A percentile compares a stretch with the other conserved stretches of the same genome.
These are phyloP conservation scores for Brenthis ino DNA, from an alignment of 2,888 invertebrate species.

Conservation along the genomic window DNA sequence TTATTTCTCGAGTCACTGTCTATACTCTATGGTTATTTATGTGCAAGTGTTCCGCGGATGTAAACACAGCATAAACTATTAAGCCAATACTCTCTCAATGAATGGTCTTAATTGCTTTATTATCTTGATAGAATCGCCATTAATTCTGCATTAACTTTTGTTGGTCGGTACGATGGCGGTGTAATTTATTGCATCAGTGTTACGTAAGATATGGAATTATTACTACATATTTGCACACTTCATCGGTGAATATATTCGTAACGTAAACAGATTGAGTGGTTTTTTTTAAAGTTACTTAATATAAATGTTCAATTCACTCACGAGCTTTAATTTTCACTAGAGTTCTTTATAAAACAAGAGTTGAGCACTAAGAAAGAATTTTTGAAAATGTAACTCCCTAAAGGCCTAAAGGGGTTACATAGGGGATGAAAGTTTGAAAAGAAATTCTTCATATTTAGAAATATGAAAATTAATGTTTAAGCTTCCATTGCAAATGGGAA, in stretches of 20 bases:
- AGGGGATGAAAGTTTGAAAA: too few species aligned
- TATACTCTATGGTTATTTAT: conserved; percentile 30
- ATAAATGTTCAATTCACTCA: not conserved
- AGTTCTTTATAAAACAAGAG: too few species aligned
- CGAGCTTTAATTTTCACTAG: too few species aligned
- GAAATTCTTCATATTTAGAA: too few species aligned
- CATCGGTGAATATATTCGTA: not conserved
- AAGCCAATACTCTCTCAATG: conserved; percentile 37
- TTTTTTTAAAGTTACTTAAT: not conserved
- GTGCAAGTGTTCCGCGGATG: conserved; percentile 31
- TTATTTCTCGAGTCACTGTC: conserved; percentile 33
- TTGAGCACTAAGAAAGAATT: too few species aligned
- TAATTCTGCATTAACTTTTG: conserved; percentile 35
- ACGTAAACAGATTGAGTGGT: not conserved
- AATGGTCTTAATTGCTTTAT: conserved; percentile 37
- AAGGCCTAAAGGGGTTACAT: too few species aligned
- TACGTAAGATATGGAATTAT: not conserved
- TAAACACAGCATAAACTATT: conserved; percentile 37
- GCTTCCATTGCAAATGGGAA: too few species aligned
- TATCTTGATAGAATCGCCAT: conserved; percentile 34
- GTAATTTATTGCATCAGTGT: conserved; percentile 13
- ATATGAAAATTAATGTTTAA: too few species aligned
- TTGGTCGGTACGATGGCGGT: conserved; percentile 15
- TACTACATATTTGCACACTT: not conserved
- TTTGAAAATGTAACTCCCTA: too few species aligned